These are phyloP conservation scores for Parnassius glacialis DNA, from an alignment of 2,888 invertebrate species.

Conservation along the genomic window DNA sequence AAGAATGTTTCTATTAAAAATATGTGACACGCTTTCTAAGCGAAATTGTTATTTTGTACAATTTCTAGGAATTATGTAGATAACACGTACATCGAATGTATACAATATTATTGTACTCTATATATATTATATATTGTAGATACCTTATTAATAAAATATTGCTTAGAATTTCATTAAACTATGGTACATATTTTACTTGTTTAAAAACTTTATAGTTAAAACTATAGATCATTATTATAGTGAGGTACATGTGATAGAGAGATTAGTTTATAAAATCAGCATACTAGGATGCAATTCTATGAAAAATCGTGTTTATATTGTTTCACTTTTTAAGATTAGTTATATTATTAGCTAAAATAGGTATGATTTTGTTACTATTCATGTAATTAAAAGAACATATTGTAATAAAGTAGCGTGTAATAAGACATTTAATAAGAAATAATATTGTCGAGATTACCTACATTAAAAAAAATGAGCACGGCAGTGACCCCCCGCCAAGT, in stretches of 20 bases:
- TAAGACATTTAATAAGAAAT: too few species aligned
- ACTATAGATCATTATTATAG: slow-evolving; percentile 27
- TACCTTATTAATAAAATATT: slow-evolving; percentile 9
- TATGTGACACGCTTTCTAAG: neutral
- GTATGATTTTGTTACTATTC: too few species aligned
- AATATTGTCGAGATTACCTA: too few species aligned
- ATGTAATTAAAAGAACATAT: too few species aligned
- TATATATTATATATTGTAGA: too few species aligned
- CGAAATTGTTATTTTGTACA: neutral
- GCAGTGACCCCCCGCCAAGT: too few species aligned
- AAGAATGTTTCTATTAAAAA: neutral
- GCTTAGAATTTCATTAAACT: neutral
- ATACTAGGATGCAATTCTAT: slow-evolving; percentile 71
- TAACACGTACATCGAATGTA: too few species aligned
- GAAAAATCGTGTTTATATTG: slow-evolving; percentile 52
- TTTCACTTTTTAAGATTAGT: neutral
- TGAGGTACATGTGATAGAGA: slow-evolving; percentile 29
- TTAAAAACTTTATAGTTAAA: neutral
- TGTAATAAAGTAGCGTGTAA: too few species aligned
- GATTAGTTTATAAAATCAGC: slow-evolving; percentile 68
- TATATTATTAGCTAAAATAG: too few species aligned
- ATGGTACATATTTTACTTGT: too few species aligned
- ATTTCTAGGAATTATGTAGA: too few species aligned
- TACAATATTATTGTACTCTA: neutral
- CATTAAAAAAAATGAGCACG: too few species aligned